Percentiles rank a stretch among this genome's conserved stretches.
Evolutionary conservation across 2,888 invertebrate species (phyloP).

Genomic region (Euzophera pinguis): DNA sequence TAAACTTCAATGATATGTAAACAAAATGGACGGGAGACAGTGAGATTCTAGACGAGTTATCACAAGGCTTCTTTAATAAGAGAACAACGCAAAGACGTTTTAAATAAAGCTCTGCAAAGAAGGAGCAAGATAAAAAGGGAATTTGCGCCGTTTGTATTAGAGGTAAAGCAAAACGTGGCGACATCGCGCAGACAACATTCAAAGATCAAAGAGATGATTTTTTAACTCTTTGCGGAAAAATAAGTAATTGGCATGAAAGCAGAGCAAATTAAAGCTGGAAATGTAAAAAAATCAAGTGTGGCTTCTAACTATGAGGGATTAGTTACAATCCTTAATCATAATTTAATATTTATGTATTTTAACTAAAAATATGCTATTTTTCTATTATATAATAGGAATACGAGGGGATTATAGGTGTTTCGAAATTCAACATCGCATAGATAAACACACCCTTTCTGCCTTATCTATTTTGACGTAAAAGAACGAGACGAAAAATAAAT

Average conservation of each 20-base stretch:
- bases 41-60: constrained; percentile 42
- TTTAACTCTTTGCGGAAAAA: constrained; percentile 3
- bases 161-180: constrained; percentile 38
- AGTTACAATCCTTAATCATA: too few species aligned
- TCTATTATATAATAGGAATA: too few species aligned
- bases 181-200: constrained; percentile 14
- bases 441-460: too few species aligned
- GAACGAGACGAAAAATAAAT: too few species aligned
- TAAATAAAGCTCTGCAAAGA: constrained; percentile 43
- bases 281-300: too few species aligned
- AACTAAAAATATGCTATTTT: too few species aligned
- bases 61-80: constrained; percentile 34
- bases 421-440: too few species aligned
- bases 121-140: constrained; percentile 41
- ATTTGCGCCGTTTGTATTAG: constrained; percentile 43
- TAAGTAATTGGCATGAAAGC: constrained; percentile 8
- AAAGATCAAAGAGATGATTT: constrained; percentile 9
- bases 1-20: constrained; percentile 15
- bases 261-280: background rate
- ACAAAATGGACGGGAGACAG: constrained; percentile 24
- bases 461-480: too few species aligned
- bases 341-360: too few species aligned
- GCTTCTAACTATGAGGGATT: background rate
- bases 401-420: too few species aligned
- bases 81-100: constrained; percentile 36